Evolutionary conservation across 1,140 invertebrate genomes (phyloP).

Genomic region (Dreissena rostriformis): DNA sequence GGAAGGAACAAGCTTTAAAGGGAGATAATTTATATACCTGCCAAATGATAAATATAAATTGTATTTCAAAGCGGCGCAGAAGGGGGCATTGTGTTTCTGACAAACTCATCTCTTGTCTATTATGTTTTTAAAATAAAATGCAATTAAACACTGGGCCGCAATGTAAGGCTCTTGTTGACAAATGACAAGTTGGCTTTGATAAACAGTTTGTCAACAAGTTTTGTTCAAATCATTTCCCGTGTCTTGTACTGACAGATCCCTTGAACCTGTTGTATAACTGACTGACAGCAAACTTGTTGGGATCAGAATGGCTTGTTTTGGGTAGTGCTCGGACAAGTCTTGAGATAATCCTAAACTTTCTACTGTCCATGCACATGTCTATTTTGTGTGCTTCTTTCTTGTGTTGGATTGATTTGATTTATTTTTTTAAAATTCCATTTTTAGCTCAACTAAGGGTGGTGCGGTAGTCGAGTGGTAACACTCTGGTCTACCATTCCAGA

Average conservation of each 20-base stretch:
- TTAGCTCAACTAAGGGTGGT: no score
- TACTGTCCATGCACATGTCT: conserved; percentile 19
- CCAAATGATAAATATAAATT: no score
- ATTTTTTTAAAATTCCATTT: no score
- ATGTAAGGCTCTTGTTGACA: conserved; percentile 10
- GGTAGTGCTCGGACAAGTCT: conserved; percentile 25
- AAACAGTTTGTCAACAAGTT: not conserved
- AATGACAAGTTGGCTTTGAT: conserved; percentile 12
- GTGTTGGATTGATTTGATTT: not conserved
- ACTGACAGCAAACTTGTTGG: conserved; percentile 11
- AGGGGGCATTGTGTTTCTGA: no score
- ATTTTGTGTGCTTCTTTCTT: not conserved
- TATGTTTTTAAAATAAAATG: no score
- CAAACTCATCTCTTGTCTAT: no score
- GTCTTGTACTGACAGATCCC: not conserved
- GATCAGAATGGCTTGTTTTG: conserved; percentile 18
- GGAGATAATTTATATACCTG: no score
- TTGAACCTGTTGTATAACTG: conserved; percentile 31
- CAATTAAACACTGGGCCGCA: no score
- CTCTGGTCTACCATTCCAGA: no score
- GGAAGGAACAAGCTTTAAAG: no score
- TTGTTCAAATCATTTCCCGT: conserved; percentile 28
- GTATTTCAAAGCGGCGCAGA: no score
- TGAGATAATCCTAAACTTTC: conserved; percentile 21
- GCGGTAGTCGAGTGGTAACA: no score